These are phyloP conservation scores for Agrotis puta DNA, from an alignment of 2,888 invertebrate genomes.

Conservation along the genomic window DNA sequence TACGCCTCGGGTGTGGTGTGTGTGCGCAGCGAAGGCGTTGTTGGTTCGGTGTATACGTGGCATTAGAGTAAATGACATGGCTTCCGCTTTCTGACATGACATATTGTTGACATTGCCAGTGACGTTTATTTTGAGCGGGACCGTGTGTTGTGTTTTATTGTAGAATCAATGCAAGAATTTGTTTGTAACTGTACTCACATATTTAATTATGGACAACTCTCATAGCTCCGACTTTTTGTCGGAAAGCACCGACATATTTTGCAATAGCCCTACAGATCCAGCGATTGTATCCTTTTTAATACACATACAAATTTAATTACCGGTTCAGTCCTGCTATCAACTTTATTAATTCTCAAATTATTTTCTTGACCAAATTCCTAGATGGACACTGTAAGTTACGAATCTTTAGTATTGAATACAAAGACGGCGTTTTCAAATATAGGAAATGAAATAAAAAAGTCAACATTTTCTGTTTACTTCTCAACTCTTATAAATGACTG, in stretches of 20 bases:
- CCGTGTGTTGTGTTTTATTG: too few species aligned
- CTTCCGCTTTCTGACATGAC: background rate
- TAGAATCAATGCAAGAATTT: background rate
- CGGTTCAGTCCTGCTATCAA: background rate
- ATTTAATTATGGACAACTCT: constrained; percentile 77
- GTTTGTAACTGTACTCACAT: background rate
- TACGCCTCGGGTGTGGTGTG: too few species aligned
- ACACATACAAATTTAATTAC: background rate
- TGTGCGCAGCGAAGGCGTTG: too few species aligned
- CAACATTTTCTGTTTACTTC: constrained; percentile 70
- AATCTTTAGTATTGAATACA: constrained; percentile 72
- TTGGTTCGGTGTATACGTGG: background rate
- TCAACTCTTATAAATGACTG: constrained; percentile 75
- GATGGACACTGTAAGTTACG: constrained; percentile 73
- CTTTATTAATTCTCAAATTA: background rate
- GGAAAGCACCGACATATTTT: constrained; percentile 66
- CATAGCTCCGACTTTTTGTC: constrained; percentile 79
- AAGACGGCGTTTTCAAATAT: constrained; percentile 69
- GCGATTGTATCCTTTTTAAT: constrained; percentile 76
- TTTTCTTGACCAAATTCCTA: constrained; percentile 61
- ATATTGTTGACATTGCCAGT: background rate
- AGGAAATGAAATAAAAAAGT: constrained; percentile 60
- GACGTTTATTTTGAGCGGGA: constrained; percentile 28
- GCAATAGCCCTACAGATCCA: constrained; percentile 57
- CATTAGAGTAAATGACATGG: background rate